These are phyloP conservation scores for Papilio protenor DNA, from an alignment of 2,888 invertebrate species.

Conservation along the genomic window DNA sequence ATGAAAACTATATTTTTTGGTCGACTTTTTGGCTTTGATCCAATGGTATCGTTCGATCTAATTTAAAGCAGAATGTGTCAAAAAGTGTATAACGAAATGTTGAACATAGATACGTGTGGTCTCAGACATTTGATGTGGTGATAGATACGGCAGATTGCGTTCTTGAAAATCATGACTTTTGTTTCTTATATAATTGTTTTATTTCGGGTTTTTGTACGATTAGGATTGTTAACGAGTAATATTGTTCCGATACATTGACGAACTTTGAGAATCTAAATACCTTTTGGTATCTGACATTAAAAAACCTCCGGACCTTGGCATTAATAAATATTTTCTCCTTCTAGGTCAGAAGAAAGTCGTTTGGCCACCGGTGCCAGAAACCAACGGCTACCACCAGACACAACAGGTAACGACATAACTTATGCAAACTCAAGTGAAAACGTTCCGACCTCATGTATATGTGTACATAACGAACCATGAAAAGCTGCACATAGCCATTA, in stretches of 20 bases:
- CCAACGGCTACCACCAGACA: slow-evolving; percentile 85
- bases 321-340: slow-evolving; percentile 57
- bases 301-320: too few species aligned
- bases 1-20: slow-evolving; percentile 64
- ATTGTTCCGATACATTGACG: too few species aligned
- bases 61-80: slow-evolving; percentile 78
- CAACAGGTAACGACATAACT: slow-evolving; percentile 82
- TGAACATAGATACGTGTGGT: slow-evolving; percentile 62
- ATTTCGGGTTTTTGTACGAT: too few species aligned
- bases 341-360: slow-evolving; percentile 93
- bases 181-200: too few species aligned
- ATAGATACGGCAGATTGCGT: slow-evolving; percentile 48
- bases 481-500: slow-evolving; percentile 69
- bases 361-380: slow-evolving; percentile 92
- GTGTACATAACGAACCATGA: slow-evolving; percentile 52
- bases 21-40: slow-evolving; percentile 67
- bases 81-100: slow-evolving; percentile 69
- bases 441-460: slow-evolving; percentile 55
- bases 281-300: too few species aligned
- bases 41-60: slow-evolving; percentile 73
- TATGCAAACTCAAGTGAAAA: slow-evolving; percentile 29
- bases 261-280: too few species aligned
- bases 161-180: background rate
- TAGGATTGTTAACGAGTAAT: too few species aligned
- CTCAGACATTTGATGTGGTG: slow-evolving; percentile 59